These are phyloP conservation scores for Ferrisia virgata DNA, from an alignment of 2,888 invertebrate genomes.

Conservation along the genomic window DNA sequence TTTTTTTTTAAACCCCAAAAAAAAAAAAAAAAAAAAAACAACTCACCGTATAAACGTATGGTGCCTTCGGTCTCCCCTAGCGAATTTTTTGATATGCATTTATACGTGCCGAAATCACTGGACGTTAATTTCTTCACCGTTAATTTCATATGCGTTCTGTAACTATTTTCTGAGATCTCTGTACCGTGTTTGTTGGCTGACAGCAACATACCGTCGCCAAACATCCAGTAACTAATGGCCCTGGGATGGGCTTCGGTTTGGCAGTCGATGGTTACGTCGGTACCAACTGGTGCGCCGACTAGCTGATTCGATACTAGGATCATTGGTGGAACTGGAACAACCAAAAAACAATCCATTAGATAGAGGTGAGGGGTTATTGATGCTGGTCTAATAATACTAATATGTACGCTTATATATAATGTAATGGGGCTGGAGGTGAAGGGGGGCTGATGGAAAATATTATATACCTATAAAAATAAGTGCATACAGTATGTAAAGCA, in stretches of 20 bases:
- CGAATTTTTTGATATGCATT: slow-evolving; percentile 90
- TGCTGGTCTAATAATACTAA: no score
- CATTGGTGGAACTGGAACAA: slow-evolving; percentile 79
- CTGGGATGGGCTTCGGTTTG: slow-evolving; percentile 89
- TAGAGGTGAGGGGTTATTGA: neutral
- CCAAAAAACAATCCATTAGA: slow-evolving; percentile 44
- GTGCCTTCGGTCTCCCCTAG: slow-evolving; percentile 91
- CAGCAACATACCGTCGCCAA: slow-evolving; percentile 64
- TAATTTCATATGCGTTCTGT: slow-evolving; percentile 84
- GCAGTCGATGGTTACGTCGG: slow-evolving; percentile 88
- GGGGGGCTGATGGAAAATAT: neutral
- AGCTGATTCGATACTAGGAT: slow-evolving; percentile 92
- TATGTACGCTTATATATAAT: no score
- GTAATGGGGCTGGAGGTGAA: neutral
- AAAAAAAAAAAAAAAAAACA: slow-evolving; percentile 34
- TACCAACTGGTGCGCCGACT: slow-evolving; percentile 85
- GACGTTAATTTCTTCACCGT: slow-evolving; percentile 79
- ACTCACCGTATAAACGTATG: slow-evolving; percentile 83
- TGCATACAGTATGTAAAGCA: neutral
- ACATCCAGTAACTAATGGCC: slow-evolving; percentile 90
- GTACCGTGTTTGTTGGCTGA: slow-evolving; percentile 85
- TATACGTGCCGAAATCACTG: slow-evolving; percentile 85
- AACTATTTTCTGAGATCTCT: slow-evolving; percentile 79
- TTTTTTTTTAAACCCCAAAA: no score
- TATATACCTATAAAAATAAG: neutral